Percentiles rank a stretch among this genome's conserved stretches.
Conservation (phyloP, 2,888 invertebrate genomes). For the Drosophila pegasa region DNA sequence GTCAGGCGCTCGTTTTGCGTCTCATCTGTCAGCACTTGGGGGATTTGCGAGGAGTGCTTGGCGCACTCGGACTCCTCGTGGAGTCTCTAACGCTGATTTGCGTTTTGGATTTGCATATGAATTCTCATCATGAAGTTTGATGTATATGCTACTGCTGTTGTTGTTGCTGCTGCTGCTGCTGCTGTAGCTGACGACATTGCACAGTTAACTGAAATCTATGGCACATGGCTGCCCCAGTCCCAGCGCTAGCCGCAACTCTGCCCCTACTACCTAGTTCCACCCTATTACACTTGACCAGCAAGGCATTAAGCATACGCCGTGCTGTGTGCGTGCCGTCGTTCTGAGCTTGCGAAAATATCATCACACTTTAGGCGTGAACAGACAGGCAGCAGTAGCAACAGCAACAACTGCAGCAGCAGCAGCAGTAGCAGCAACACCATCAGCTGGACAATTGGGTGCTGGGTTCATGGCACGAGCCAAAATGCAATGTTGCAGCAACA, state of each 20-base stretch:
- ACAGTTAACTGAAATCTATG: slow-evolving; percentile 72
- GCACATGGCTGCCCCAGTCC: slow-evolving; percentile 13
- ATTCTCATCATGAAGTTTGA: slow-evolving; percentile 68
- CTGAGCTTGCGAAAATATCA: slow-evolving; percentile 31
- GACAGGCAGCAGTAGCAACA: slow-evolving; percentile 3
- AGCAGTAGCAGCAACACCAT: slow-evolving; percentile 2
- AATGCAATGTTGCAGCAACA: slow-evolving; percentile 27
- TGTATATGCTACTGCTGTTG: slow-evolving; percentile 38
- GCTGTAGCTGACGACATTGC: slow-evolving; percentile 58
- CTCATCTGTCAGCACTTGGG: slow-evolving; percentile 39
- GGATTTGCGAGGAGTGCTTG: neutral
- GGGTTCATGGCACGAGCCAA: slow-evolving; percentile 9
- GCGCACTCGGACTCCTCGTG: slow-evolving; percentile 10
- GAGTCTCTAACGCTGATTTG: slow-evolving; percentile 63
- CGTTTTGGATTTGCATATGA: slow-evolving; percentile 69
- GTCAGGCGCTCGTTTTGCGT: slow-evolving; percentile 29
- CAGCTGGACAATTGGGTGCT: slow-evolving; percentile 21
- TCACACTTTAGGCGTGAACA: slow-evolving; percentile 38
- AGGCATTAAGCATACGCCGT: slow-evolving; percentile 52
- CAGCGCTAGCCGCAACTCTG: neutral
- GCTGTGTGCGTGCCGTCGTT: slow-evolving; percentile 52
- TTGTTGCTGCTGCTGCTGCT: slow-evolving; percentile 30
- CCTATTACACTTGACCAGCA: slow-evolving; percentile 40
- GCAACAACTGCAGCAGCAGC: slow-evolving; percentile 23
- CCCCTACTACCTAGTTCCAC: neutral